phyloP scores from a whole-genome alignment of 2,888 invertebrate species.

The Empis stercorea region DNA sequence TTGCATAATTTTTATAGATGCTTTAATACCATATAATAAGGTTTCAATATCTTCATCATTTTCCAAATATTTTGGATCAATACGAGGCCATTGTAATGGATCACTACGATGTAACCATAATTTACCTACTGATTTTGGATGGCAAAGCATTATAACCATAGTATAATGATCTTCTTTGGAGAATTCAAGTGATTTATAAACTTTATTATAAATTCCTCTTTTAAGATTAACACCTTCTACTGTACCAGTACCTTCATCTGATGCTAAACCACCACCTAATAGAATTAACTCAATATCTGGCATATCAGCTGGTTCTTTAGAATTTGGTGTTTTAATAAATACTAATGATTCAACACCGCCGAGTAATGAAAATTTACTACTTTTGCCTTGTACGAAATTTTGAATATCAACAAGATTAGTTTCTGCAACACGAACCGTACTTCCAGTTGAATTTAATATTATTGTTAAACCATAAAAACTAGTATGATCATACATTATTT shows the following conservation, averaged over 20 bases:
- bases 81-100: conserved; percentile 45
- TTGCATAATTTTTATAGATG: conserved; percentile 43
- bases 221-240: conserved; percentile 44
- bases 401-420: conserved; percentile 15
- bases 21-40: conserved; percentile 46
- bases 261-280: conserved; percentile 47
- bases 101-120: conserved; percentile 52
- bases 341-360: conserved; percentile 56
- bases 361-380: neutral
- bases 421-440: conserved; percentile 16
- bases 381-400: conserved; percentile 17
- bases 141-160: conserved; percentile 54
- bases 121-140: conserved; percentile 60
- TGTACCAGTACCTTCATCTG: conserved; percentile 44
- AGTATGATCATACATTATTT: conserved; percentile 46
- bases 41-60: conserved; percentile 38
- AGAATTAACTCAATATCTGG: conserved; percentile 56
- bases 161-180: conserved; percentile 42
- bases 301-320: conserved; percentile 44
- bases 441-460: conserved; percentile 26
- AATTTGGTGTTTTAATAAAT: conserved; percentile 46
- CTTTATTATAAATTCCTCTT: conserved; percentile 41
- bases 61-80: conserved; percentile 46
- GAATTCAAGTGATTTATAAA: conserved; percentile 43
- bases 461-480: conserved; percentile 34